These are phyloP conservation scores for Mesocentrotus franciscanus DNA, from an alignment of 53 echinoderm and acorn worm genomes.

Conservation along the genomic window DNA sequence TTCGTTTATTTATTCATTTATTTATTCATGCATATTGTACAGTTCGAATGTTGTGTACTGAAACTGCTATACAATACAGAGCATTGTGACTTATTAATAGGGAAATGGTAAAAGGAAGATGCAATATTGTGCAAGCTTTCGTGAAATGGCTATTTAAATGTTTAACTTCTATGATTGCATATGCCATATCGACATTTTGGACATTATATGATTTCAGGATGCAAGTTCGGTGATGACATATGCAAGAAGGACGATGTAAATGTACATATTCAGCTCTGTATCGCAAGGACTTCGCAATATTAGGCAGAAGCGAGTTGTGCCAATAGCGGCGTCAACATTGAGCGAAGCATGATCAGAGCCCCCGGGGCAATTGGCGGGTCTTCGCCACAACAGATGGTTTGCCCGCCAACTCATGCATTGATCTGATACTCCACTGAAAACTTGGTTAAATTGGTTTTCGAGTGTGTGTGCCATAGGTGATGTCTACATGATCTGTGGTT, in stretches of 20 bases:
- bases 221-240: not conserved
- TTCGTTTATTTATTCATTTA: no score
- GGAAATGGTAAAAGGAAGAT: no score
- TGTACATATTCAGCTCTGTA: not conserved
- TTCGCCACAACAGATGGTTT: conserved; percentile 37
- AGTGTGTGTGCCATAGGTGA: not conserved
- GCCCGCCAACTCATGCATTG: conserved; percentile 30
- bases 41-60: no score
- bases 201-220: not conserved
- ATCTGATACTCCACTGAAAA: conserved; percentile 28
- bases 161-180: not conserved
- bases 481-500: conserved; percentile 2
- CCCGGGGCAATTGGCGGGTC: conserved; percentile 28
- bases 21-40: no score
- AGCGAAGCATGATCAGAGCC: conserved; percentile 13
- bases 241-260: not conserved
- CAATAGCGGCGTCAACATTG: conserved; percentile 25
- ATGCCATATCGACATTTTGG: not conserved
- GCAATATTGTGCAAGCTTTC: not conserved
- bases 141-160: not conserved
- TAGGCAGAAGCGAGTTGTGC: not conserved
- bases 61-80: no score
- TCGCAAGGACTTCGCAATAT: not conserved
- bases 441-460: conserved; percentile 42
- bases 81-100: no score